These are phyloP conservation scores for Sussaba pulchella DNA, from an alignment of 2,888 invertebrate genomes.

Conservation along the genomic window DNA sequence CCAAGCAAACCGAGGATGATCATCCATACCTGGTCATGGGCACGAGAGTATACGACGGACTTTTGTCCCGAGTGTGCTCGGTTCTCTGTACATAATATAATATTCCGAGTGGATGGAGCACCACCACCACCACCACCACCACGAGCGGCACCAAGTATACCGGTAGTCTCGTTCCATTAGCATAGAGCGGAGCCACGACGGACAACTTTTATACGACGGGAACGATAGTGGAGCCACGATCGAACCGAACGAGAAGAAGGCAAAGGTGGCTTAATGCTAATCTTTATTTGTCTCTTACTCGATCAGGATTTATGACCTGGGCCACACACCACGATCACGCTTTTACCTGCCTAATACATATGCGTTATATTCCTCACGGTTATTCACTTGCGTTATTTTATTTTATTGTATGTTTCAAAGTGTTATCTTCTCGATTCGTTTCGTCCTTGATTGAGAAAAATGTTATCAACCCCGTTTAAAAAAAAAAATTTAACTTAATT, in stretches of 20 bases:
- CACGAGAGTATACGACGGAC: constrained; percentile 32
- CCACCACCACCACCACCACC: constrained; percentile 7
- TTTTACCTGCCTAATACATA: constrained; percentile 28
- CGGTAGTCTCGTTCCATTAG: constrained; percentile 66
- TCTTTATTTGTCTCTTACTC: constrained; percentile 66
- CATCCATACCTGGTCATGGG: not conserved
- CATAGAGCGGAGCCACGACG: constrained; percentile 53
- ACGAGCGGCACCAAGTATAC: constrained; percentile 9
- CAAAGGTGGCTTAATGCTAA: constrained; percentile 61
- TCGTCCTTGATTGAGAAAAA: constrained; percentile 34
- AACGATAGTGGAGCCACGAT: constrained; percentile 29
- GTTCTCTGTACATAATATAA: constrained; percentile 53
- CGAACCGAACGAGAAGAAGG: constrained; percentile 30
- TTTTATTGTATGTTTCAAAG: no score
- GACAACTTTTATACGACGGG: constrained; percentile 8
- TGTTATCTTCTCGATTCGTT: constrained; percentile 36
- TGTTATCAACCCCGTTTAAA: no score
- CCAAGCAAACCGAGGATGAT: constrained; percentile 22
- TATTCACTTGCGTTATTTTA: constrained; percentile 35
- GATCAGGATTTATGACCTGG: constrained; percentile 64
- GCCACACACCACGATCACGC: constrained; percentile 62
- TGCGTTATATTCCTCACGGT: constrained; percentile 11
- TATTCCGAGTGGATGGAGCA: constrained; percentile 54
- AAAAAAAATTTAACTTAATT: constrained; percentile 54
- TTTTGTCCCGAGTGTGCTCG: not conserved